These are phyloP conservation scores for Halocynthia aurantium DNA, from an alignment of 23 tunicate genomes.

Conservation along the genomic window DNA sequence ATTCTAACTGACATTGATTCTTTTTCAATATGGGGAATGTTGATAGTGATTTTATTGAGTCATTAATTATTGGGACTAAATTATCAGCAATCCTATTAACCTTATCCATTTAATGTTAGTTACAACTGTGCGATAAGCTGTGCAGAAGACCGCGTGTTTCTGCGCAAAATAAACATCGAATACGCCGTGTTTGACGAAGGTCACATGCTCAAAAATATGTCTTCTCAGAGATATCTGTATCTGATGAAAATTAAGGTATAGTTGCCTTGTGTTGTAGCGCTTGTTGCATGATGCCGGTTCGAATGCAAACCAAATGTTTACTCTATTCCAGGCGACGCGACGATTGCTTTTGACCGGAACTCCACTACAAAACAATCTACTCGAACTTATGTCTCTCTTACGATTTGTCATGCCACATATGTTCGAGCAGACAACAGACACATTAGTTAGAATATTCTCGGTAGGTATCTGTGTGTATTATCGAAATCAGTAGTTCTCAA, in stretches of 20 bases:
- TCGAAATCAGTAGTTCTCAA: no score
- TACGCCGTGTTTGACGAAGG: slow-evolving; percentile 98
- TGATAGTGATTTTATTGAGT: no score
- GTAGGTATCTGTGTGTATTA: no score
- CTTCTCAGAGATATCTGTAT: slow-evolving; percentile 79
- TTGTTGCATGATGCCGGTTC: not conserved
- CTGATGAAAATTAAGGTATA: slow-evolving; percentile 63
- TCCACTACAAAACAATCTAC: slow-evolving; percentile 91
- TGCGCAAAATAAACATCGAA: slow-evolving; percentile 59
- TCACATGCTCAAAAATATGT: slow-evolving; percentile 97
- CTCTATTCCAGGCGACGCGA: slow-evolving; percentile 31
- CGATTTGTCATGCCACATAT: slow-evolving; percentile 96
- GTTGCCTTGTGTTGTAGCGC: not conserved
- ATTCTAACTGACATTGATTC: no score
- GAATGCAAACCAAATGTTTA: not conserved
- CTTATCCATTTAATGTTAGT: not conserved
- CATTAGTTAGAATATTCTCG: slow-evolving; percentile 65
- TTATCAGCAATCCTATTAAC: no score
- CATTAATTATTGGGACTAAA: no score
- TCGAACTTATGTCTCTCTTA: slow-evolving; percentile 87
- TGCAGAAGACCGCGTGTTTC: slow-evolving; percentile 63
- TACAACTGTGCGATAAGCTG: slow-evolving; percentile 66
- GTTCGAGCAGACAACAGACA: slow-evolving; percentile 78
- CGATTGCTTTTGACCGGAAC: slow-evolving; percentile 89
- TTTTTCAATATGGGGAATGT: no score